Evolutionary conservation across 1,140 invertebrate genomes (phyloP), one percentile per base, ranked within the genome.

Genomic region (Daktulosphaira vitifoliae): DNA sequence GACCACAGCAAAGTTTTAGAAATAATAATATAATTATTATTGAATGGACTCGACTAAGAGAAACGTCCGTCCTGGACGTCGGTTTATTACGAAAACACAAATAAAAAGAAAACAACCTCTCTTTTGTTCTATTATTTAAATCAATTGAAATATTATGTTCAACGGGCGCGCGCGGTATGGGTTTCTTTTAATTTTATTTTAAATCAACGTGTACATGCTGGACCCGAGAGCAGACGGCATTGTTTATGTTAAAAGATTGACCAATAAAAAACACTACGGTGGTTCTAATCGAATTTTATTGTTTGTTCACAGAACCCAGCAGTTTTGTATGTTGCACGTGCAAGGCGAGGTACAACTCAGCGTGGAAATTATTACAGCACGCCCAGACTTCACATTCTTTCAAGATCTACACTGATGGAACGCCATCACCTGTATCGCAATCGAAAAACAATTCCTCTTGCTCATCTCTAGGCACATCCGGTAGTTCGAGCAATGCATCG

Each of bases 291-390:
- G 29, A 53, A 53, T 38, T 53, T n/a, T 29, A 51, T 51, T 51
- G 49, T 80, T 78, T 81, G 82, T 88, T 84, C 25, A 48, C 88
- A 97, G 95, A 98, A 80, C 94, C 95, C 67, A 87, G 86, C 74
- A 90, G 89, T 79, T 90, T 95, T 74, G 85, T 92, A 42, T 98
- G 95, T 76, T 92, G 86, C 16, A 95, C 93, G 33, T 98, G 95
- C 78, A 93, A 93, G 69, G 85, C 88, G 56, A 83, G 89, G 44
- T 83, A 90, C 54, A 83, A 86, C 69, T 95, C 93, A 22, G 92
- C 95, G 0, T 98, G 94, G 94, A 81, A 85, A 48, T 79, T 98
- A 67, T 81, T 98, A 11, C 92, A 96, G 74, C 95, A 98, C 74
- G 92, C 90, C 16, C 94, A 98, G 76, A 88, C 88, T 69, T 83